Percentiles rank a stretch among this genome's conserved stretches.
phyloP scores from a whole-genome alignment of 2,797 vertebrate species.

The Hypotaenidia philippensis region DNA sequence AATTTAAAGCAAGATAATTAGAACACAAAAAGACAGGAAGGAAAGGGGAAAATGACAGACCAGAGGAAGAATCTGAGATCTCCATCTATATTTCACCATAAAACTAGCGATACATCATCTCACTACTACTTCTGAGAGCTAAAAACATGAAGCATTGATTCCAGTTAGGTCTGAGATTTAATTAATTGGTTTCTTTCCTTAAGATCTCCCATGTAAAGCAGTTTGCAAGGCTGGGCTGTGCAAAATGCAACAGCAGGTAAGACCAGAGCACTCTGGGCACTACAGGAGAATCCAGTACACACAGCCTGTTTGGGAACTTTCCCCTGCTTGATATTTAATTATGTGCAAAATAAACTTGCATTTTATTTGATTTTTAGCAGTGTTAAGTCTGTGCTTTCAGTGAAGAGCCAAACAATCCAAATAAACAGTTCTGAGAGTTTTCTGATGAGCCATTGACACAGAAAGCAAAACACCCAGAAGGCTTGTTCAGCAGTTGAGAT shows the following conservation, averaged over 20 bases:
- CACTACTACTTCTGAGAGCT: constrained; percentile 71
- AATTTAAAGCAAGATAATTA: neutral
- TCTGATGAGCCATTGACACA: neutral
- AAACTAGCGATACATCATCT: constrained; percentile 66
- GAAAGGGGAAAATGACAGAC: constrained; percentile 23
- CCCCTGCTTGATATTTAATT: neutral
- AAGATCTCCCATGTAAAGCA: neutral
- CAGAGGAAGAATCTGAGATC: constrained; percentile 48
- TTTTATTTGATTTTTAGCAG: neutral
- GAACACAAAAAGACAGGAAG: neutral
- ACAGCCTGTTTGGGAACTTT: neutral
- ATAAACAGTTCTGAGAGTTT: neutral
- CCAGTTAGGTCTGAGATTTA: constrained; percentile 65
- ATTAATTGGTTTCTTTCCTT: constrained; percentile 71
- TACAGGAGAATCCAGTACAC: neutral
- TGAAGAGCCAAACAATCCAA: neutral
- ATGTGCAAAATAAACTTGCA: neutral
- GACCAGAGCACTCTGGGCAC: neutral
- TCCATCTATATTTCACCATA: constrained; percentile 63
- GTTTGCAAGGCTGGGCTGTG: neutral
- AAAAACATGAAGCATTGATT: constrained; percentile 76
- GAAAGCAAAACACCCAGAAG: neutral
- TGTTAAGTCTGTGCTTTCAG: neutral
- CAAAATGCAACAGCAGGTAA: neutral
- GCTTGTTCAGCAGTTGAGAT: neutral